These are phyloP conservation scores for Rhizoglyphus robini DNA, from an alignment of 1,140 invertebrate genomes.

Conservation along the genomic window DNA sequence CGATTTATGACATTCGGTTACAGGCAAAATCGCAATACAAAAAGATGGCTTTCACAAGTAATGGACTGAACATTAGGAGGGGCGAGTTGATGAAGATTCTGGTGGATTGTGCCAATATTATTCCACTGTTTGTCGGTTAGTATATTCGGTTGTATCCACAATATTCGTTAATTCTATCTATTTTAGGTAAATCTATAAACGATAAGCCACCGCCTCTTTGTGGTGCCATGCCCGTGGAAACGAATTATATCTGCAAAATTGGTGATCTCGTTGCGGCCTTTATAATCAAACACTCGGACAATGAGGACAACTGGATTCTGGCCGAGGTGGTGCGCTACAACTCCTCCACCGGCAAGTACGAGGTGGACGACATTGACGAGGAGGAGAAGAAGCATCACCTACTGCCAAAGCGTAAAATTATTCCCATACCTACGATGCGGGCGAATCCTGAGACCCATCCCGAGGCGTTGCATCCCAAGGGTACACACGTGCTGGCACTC, in stretches of 20 bases:
- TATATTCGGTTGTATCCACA: too few relatives aligned
- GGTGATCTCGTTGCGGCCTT: conserved; percentile 91
- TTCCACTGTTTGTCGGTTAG: conserved; percentile 89
- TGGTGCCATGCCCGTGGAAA: conserved; percentile 76
- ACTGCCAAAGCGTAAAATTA: conserved; percentile 64
- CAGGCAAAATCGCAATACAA: conserved; percentile 37
- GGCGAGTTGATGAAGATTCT: conserved; percentile 92
- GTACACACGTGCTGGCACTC: conserved; percentile 83
- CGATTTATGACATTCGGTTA: conserved; percentile 76
- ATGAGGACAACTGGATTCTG: conserved; percentile 59
- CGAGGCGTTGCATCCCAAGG: conserved; percentile 76
- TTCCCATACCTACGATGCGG: conserved; percentile 83
- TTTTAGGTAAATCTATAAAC: background rate
- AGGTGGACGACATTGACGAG: conserved; percentile 94
- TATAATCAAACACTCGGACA: conserved; percentile 36
- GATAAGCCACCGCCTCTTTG: conserved; percentile 63
- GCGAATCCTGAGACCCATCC: conserved; percentile 90
- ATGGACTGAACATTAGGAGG: conserved; percentile 47
- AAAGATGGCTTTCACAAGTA: conserved; percentile 14
- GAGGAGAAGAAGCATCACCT: conserved; percentile 78
- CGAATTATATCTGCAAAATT: conserved; percentile 70
- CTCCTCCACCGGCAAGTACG: conserved; percentile 71
- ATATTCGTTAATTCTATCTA: too few relatives aligned
- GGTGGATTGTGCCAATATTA: conserved; percentile 69
- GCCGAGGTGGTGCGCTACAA: conserved; percentile 79